Base-by-base conservation (phyloP, 2,113 vertebrate genomes). In the Hyperopisus bebe region DNA sequence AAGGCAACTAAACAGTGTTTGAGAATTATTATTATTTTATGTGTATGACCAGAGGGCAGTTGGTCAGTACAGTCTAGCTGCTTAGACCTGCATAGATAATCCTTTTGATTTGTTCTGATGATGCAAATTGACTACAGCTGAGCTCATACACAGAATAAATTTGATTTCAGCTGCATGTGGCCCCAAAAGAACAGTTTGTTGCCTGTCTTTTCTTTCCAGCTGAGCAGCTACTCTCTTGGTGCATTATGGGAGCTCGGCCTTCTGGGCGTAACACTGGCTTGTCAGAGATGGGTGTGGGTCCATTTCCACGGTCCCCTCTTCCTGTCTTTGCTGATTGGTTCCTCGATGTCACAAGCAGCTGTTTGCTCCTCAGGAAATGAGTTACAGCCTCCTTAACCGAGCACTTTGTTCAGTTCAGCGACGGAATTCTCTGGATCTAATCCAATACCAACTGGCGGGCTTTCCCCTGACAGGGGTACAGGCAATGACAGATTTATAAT, bases 381-480 rank as follows among this genome's bases (percentile, higher is more conserved):
- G 89, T 91, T 90, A 31, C 90, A 90, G 91, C 90, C 83, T 53
- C 47, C 48, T 90, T 90, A 91, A 91, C 90, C 66, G 55, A 53
- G 89, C 77, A 2, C 55, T 90, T 91, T 80, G 58, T 91, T 91
- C 46, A 89, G 46, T 90, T 92, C 89, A 47, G 82, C 47, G 83
- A 88, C 91, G 89, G 70, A 90, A 87, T 62, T 80, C 89, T 77
- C 50, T 17, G 9, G 88, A 83, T 74, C 51, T 70, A 5, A 58
- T 44, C 48, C 86, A 44, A 42, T 48, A 5, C 47, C 21, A 51
- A 74, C 77, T 88, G 35, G 31, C 48, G 10, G 88, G 8, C 58
- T 85, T 83, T 51, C 35, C 53, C 87, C 19, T 66, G 51, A 42
- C 27, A 10, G 86, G 87, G 50, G 1, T 55, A 10, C 21, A n/a